Evolutionary conservation across 1,140 invertebrate genomes (phyloP).

Genomic region (Chionoecetes opilio): DNA sequence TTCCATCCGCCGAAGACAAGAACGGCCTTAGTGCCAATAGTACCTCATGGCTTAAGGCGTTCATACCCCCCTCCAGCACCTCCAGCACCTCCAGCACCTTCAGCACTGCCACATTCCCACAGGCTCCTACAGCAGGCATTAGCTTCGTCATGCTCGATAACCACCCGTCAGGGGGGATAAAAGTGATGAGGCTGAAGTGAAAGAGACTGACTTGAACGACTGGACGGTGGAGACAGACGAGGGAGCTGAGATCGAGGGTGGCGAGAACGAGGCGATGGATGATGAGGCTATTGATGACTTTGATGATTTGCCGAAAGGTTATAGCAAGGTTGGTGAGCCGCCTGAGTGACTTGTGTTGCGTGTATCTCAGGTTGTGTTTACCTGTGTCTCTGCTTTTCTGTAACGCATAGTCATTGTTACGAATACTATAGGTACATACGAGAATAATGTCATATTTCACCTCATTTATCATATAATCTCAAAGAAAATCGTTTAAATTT

Average conservation of each 20-base stretch:
- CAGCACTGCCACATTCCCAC: background rate
- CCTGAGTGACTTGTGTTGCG: too few relatives aligned
- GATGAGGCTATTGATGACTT: background rate
- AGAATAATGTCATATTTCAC: too few relatives aligned
- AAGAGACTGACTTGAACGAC: too few relatives aligned
- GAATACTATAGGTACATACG: too few relatives aligned
- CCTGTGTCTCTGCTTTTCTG: too few relatives aligned
- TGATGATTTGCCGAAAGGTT: background rate
- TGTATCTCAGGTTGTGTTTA: too few relatives aligned
- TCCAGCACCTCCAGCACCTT: background rate
- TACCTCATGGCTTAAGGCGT: background rate
- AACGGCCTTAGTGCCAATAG: background rate
- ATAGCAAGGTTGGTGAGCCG: background rate
- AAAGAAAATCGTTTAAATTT: too few relatives aligned
- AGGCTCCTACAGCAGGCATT: background rate
- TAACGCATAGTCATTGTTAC: too few relatives aligned
- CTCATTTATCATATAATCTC: too few relatives aligned
- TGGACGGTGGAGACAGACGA: background rate
- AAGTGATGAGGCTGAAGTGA: too few relatives aligned
- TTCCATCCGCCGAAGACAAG: background rate
- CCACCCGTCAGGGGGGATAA: too few relatives aligned
- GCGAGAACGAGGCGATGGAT: background rate
- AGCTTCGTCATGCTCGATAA: background rate
- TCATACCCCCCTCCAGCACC: background rate
- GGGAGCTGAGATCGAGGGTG: background rate